Evolutionary conservation across 2,888 invertebrate genomes (phyloP).

Genomic region (Patella pellucida): DNA sequence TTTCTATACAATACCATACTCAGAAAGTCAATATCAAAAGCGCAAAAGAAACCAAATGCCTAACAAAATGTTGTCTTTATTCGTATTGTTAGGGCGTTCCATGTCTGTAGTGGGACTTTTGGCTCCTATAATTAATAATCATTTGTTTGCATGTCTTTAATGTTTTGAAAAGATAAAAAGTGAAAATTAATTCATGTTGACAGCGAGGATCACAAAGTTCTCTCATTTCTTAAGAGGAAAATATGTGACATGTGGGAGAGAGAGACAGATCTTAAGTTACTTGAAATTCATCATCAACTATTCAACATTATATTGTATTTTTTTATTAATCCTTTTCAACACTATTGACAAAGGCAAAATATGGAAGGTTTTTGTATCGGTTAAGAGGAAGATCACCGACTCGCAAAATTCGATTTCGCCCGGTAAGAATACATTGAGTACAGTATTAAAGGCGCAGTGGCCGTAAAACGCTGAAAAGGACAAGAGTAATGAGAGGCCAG

Average conservation of each 20-base stretch:
- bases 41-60: too few relatives aligned
- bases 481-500: conserved; percentile 2
- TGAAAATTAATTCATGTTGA: conserved; percentile 4
- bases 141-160: conserved; percentile 12
- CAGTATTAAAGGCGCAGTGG: conserved; percentile 2
- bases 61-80: too few relatives aligned
- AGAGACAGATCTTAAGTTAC: conserved; percentile 5
- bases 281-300: conserved; percentile 8
- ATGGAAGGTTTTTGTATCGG: conserved; percentile 4
- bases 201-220: background rate
- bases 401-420: conserved; percentile 9
- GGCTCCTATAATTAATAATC: background rate
- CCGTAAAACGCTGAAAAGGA: conserved; percentile 2
- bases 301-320: conserved; percentile 5
- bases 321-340: background rate
- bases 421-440: conserved; percentile 5
- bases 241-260: conserved; percentile 6
- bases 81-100: too few relatives aligned
- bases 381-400: conserved; percentile 4
- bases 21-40: too few relatives aligned
- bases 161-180: conserved; percentile 10
- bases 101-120: too few relatives aligned
- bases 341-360: background rate
- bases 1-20: too few relatives aligned
- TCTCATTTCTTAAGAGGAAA: conserved; percentile 9